Evolutionary conservation across 30 jellyfish, hydroid and myxozoan genomes (phyloP), one percentile per base, ranked within the genome.

Genomic region (Aurelia coerulea): DNA sequence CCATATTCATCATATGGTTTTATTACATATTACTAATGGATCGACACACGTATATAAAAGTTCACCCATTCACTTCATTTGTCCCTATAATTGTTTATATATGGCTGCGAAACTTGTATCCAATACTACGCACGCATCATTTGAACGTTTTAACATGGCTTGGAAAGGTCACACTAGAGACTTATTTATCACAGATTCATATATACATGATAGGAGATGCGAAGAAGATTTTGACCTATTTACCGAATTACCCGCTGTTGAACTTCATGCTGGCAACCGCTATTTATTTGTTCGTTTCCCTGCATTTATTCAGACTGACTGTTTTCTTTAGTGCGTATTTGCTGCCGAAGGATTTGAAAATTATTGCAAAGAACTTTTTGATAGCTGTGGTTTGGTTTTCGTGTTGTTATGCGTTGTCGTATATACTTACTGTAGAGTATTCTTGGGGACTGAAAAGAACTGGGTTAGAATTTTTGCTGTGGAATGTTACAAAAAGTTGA

Each of bases 151-250:
- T 93, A 39, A 78, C 98, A 35, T 93, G 98, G 98, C 90, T 93
- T 37, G 98, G 98, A 16, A 93, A 93, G 83, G 83, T 93, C 6
- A 93, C 98, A 7, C 74, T 93, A 13, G 98, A 93, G 73, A 93
- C 98, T 4, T 93, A 93, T 67, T 68, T 93, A 56, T 93, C 98
- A 59, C 98, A 93, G 68, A 93, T 93, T 39, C 98, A 93, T 68
- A 87, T 93, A 46, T 93, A 93, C 90, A 93, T 93, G 98, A 93
- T 93, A 54, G 98, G 97, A 11, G 96, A 88, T 84, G 98, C 98
- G 16, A 74, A 93, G 86, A 78, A 74, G 58, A 93, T 93, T 18
- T 60, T 93, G 60, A 97, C 88, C 0, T 93, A 93, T 62, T 68
- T 93, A 62, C 98, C 98, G 6, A 93, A 83, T 41, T 93, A 93